Base-by-base conservation (phyloP, 2,113 vertebrate species). In the Coptodon bakossiorum region DNA sequence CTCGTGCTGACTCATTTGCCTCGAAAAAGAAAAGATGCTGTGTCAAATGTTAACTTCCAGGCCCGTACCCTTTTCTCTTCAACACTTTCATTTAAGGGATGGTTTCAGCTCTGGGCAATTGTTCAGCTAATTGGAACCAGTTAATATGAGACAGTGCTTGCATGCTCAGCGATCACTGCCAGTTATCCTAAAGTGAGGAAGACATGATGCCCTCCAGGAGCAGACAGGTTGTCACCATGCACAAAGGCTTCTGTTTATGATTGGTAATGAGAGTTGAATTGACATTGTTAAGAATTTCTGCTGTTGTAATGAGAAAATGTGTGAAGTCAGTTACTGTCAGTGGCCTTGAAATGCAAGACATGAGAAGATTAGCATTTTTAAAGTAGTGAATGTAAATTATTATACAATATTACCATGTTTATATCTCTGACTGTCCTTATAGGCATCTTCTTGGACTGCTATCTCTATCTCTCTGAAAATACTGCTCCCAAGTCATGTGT, bases 101-200 rank as follows among this genome's bases (percentile, higher is more conserved):
- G 40, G 79, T 54, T 90, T 83, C 11, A 81, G 61, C 82, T 91
- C 3, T 22, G 24, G 84, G 82, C 76, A 24, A 81, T 27, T 22
- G 80, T 78, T 92, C 68, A 16, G 31, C 85, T 94, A 94, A 94
- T 93, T 91, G 91, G 78, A 56, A 87, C 36, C 86, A 73, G 85
- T 89, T 90, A 90, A 57, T 63, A 56, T 80, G 66, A 92, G 88
- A 71, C 73, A 63, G 78, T 29, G 66, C 27, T 57, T 80, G 84
- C 87, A 87, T 40, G 86, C 59, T 88, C 90, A 76, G 85, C 31
- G 5, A 85, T 93, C 90, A 83, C 89, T 89, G 88, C 80, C 86
- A 87, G 38, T 92, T 88, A 68, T 85, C 71, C 86, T 83, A 76
- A 88, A 90, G 66, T 85, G 45, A 84, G 79, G 87, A 82, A 76